Percentiles rank a stretch among this genome's conserved stretches.
phyloP scores from a whole-genome alignment of 1,140 invertebrate species.

The Euura lappo region DNA sequence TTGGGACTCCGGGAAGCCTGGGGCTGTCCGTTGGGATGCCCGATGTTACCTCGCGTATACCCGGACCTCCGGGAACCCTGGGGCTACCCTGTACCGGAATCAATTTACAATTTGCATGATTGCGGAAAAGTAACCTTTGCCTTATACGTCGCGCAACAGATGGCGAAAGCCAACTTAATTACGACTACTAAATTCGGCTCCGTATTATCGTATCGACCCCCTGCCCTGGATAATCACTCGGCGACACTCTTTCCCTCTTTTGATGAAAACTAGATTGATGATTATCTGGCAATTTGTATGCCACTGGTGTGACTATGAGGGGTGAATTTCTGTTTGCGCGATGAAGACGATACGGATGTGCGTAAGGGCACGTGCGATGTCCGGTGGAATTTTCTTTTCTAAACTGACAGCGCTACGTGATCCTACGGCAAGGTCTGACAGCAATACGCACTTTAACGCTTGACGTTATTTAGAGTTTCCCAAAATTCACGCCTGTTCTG shows the following conservation, averaged over 20 bases:
- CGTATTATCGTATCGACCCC: not conserved
- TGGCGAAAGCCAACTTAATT: not conserved
- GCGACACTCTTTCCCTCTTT: too few species aligned
- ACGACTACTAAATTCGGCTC: not conserved
- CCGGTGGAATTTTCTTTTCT: too few species aligned
- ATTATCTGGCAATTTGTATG: not conserved
- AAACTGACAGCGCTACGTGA: too few species aligned
- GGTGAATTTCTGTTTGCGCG: too few species aligned
- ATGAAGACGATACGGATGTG: too few species aligned
- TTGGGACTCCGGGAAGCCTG: not conserved
- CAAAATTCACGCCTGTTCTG: not conserved
- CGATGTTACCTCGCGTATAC: not conserved
- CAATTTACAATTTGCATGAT: slow-evolving; percentile 5
- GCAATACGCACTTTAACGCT: not conserved
- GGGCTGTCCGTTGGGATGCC: not conserved
- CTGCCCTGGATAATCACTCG: too few species aligned
- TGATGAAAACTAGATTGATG: too few species aligned
- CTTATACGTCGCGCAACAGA: not conserved
- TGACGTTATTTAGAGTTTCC: slow-evolving; percentile 5
- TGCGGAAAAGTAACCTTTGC: slow-evolving; percentile 6
- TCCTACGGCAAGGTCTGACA: not conserved
- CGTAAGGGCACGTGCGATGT: too few species aligned
- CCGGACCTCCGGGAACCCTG: not conserved
- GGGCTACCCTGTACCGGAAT: not conserved
- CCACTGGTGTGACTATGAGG: too few species aligned